Percentiles rank a stretch among this genome's conserved stretches.
Conservation (phyloP, 2,797 vertebrate genomes). For the Garrulus glandarius region DNA sequence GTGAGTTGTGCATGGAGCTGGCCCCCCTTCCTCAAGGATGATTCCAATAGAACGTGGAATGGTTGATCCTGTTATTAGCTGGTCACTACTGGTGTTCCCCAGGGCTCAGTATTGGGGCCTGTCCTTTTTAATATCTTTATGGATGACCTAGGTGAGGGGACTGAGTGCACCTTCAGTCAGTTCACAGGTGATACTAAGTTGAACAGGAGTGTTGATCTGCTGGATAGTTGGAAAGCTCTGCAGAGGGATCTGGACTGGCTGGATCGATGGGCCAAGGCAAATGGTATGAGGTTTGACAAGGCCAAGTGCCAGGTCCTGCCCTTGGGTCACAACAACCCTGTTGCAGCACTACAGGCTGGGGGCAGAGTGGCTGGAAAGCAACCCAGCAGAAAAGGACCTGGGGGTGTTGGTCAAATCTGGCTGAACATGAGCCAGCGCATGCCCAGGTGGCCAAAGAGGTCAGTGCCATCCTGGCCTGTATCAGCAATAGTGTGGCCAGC, state of each 20-base stretch:
- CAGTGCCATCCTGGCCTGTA: accelerated
- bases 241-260: neutral
- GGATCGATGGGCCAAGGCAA: accelerated
- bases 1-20: neutral
- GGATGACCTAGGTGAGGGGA: neutral
- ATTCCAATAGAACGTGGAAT: neutral
- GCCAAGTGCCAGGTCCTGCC: neutral
- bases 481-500: neutral
- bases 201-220: neutral
- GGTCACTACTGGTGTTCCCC: neutral
- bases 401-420: neutral
- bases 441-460: neutral
- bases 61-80: neutral
- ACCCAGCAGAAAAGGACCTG: neutral
- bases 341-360: no score
- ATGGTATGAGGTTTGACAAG: neutral
- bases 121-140: neutral
- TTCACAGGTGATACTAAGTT: neutral
- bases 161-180: neutral
- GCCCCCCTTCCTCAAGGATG: accelerated
- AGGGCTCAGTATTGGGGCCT: neutral
- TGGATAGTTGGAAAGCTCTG: neutral
- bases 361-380: neutral
- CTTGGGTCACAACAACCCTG: neutral
- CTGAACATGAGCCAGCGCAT: neutral